Evolutionary conservation across 2,113 vertebrate species (phyloP).

Genomic region (Lepus europaeus): DNA sequence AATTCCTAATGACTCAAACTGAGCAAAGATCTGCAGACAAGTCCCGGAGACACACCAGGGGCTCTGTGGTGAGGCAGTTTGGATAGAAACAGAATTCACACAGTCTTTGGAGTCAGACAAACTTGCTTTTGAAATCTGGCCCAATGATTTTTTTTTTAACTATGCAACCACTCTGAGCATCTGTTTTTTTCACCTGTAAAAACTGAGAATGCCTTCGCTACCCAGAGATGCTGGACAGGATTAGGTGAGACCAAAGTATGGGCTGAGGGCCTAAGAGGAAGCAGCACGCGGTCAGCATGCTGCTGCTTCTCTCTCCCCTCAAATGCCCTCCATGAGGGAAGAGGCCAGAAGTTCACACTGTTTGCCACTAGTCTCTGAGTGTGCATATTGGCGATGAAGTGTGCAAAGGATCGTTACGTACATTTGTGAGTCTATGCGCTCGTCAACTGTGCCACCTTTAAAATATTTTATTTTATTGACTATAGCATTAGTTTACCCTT

Average conservation of each 20-base stretch:
- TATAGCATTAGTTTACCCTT: slow-evolving; percentile 44
- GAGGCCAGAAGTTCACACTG: not conserved
- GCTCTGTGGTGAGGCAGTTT: not conserved
- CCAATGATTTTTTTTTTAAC: not conserved
- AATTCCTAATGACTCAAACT: slow-evolving; percentile 9
- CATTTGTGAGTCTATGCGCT: slow-evolving; percentile 13
- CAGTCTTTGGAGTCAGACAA: not conserved
- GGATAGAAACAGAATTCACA: not conserved
- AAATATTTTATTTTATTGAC: slow-evolving; percentile 64
- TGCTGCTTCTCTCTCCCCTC: not conserved
- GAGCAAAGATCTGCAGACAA: not conserved
- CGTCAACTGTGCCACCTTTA: slow-evolving; percentile 11
- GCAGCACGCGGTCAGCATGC: not conserved
- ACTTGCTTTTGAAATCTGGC: slow-evolving; percentile 9
- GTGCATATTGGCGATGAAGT: not conserved
- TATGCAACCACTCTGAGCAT: not conserved
- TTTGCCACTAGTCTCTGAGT: not conserved
- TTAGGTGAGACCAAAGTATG: not conserved
- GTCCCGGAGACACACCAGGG: no score
- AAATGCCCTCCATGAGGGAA: not conserved
- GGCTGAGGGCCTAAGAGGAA: not conserved
- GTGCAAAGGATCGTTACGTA: not conserved
- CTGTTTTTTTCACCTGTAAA: slow-evolving; percentile 15
- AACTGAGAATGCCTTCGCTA: not conserved
- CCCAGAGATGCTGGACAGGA: not conserved